phyloP scores from a whole-genome alignment of 2,797 vertebrate species.

The Amblyopsis hoosieri region DNA sequence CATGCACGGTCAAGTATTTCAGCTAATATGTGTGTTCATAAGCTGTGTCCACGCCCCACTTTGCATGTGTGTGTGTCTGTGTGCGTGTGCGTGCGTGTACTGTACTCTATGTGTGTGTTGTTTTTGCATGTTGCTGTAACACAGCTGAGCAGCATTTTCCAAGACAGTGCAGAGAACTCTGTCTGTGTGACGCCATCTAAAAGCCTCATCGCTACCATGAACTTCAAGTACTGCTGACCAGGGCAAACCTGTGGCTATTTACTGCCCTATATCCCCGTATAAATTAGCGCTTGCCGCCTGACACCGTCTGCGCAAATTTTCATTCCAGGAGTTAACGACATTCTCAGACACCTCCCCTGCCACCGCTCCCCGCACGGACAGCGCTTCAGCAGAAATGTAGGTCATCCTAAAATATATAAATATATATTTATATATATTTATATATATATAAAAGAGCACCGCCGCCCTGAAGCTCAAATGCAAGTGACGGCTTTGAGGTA shows the following conservation, averaged over 20 bases:
- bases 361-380: conserved; percentile 56
- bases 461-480: conserved; percentile 65
- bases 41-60: neutral
- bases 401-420: conserved; percentile 58
- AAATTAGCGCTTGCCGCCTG: conserved; percentile 35
- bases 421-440: neutral
- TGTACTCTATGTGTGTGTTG: neutral
- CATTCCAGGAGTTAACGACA: conserved; percentile 52
- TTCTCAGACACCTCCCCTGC: conserved; percentile 51
- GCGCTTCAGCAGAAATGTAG: conserved; percentile 72
- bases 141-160: too few relatives aligned
- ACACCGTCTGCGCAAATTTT: conserved; percentile 31
- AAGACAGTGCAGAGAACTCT: neutral
- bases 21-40: conserved; percentile 25
- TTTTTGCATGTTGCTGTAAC: too few relatives aligned
- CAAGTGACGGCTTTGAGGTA: conserved; percentile 69
- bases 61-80: conserved; percentile 5
- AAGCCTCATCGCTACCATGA: conserved; percentile 1
- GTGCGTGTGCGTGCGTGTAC: neutral
- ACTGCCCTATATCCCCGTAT: conserved; percentile 19
- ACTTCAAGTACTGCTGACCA: conserved; percentile 32
- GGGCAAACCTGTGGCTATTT: conserved; percentile 27
- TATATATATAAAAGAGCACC: conserved; percentile 8
- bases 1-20: neutral
- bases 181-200: conserved; percentile 4